Evolutionary conservation across 2,888 invertebrate species (phyloP), one percentile per base, ranked within the genome.

Genomic region (Microctonus brassicae): DNA sequence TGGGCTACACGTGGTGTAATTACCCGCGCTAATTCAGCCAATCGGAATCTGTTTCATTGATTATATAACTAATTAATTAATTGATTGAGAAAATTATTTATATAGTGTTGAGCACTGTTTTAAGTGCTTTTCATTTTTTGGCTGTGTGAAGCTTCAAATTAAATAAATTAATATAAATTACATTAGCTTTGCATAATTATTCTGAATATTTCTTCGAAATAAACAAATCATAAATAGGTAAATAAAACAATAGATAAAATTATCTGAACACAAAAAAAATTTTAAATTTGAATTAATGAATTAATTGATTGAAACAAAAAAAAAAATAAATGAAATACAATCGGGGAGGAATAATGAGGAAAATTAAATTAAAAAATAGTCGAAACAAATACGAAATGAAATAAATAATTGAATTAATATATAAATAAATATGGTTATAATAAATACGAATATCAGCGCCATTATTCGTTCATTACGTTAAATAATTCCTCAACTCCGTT

Each of bases 91-190:
- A 86, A 89, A 88, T 88, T 88, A 84, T 88, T 86, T 88, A 88
- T 88, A 88, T 88, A 88, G 87, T 89, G 89, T 88, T 89, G 88
- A 89, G 91, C 91, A 91, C 91, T 91, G 91, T 91, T 91, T 91
- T 91, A 91, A 91, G 91, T 91, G 91, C 91, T 91, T 90, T 89
- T 90, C 82, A 84, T 88, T 90, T 90, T 89, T 89, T 88, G 90
- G 90, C 91, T 91, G 90, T 91, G 91, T 90, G 90, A 90, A 89
- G 89, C 90, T 90, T 90, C 79, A 82, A 84, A 89, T 86, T 82
- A 81, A 82, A 82, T 75, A 75, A 77, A 75, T 69, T 77, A 72
- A 79, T 80, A 80, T 80, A 79, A 79, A 79, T 74, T 77, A 67
- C 72, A 73, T 58, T 76, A 75, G 77, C 77, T 78, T 77, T 80